Evolutionary conservation across 2,113 vertebrate species (phyloP), one percentile per base, ranked within the genome.

Genomic region (Mesocricetus auratus): DNA sequence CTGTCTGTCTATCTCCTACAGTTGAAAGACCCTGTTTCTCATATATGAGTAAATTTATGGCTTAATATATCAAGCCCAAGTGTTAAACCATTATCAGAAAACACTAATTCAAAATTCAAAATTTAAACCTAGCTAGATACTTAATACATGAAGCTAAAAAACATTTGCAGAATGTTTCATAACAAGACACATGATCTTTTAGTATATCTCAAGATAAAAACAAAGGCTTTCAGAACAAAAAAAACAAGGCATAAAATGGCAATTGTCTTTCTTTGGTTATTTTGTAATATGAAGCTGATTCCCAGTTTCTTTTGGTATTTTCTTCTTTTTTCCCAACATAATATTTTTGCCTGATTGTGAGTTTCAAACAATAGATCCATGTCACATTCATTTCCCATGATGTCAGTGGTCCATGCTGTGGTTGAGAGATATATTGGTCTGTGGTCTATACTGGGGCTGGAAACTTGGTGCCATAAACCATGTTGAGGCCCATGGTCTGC

Each of bases 81-180:
- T 71, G 19, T 73, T 74, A 87, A 93, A 74, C 5, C 33, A 47
- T 71, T 50, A n/a, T 58, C 10, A 24, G 90, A 13, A 86, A 81
- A 75, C 4, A 62, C 31, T 36, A 64, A 75, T 31, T 88, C 45
- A 86, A 79, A 89, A 56, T 90, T 10, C 86, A 85, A 95, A 96
- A 69, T 4, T n/a, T 56, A 1, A 87, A 82, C 89, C 7, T 78
- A 78, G 10, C 36, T 89, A 53, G 50, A 22, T 50, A 74, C 17
- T 78, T 74, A 95, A 69, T 29, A 47, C 24, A 29, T 45, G 17
- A 93, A 94, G 26, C 5, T 12, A 95, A 66, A 71, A 0, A 56
- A 42, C 53, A 74, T 24, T 86, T 6, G 66, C 7, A 68, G 11
- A 56, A 56, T 56, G 53, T 56, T 56, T 66, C 75, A 26, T 87